phyloP scores from a whole-genome alignment of 2,113 vertebrate species.

The Atractosteus spatula region DNA sequence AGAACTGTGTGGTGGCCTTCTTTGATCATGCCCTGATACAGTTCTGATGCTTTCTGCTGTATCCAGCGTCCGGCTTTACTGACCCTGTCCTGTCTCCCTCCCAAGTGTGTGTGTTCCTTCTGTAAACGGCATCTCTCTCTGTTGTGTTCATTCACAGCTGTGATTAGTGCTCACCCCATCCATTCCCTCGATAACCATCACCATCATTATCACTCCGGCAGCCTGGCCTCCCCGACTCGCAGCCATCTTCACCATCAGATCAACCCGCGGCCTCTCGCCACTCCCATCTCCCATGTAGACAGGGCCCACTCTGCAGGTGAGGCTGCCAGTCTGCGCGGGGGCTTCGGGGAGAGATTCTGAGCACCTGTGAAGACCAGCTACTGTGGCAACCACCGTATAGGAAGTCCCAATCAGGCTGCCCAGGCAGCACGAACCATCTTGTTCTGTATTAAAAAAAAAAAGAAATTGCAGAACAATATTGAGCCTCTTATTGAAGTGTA shows the following conservation, averaged over 20 bases:
- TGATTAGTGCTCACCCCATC: slow-evolving; percentile 99
- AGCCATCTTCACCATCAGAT: slow-evolving; percentile 88
- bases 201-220: slow-evolving; percentile 96
- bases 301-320: slow-evolving; percentile 96
- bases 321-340: slow-evolving; percentile 43
- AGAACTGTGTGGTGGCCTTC: too few species aligned
- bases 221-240: slow-evolving; percentile 88
- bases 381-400: too few species aligned
- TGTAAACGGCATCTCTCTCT: slow-evolving; percentile 62
- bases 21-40: too few species aligned
- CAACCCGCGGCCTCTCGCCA: slow-evolving; percentile 76
- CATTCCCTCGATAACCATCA: slow-evolving; percentile 99
- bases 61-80: slow-evolving; percentile 13
- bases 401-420: too few species aligned
- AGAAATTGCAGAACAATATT: too few species aligned
- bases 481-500: too few species aligned
- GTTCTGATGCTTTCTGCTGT: neutral
- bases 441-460: too few species aligned
- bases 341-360: slow-evolving; percentile 5
- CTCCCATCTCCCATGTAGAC: slow-evolving; percentile 89
- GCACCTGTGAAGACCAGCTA: too few species aligned
- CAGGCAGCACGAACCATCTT: too few species aligned
- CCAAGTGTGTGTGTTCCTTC: slow-evolving; percentile 43
- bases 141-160: slow-evolving; percentile 89
- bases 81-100: slow-evolving; percentile 14